Evolutionary conservation across 2,888 invertebrate genomes (phyloP).

Genomic region (Pammene aurita): DNA sequence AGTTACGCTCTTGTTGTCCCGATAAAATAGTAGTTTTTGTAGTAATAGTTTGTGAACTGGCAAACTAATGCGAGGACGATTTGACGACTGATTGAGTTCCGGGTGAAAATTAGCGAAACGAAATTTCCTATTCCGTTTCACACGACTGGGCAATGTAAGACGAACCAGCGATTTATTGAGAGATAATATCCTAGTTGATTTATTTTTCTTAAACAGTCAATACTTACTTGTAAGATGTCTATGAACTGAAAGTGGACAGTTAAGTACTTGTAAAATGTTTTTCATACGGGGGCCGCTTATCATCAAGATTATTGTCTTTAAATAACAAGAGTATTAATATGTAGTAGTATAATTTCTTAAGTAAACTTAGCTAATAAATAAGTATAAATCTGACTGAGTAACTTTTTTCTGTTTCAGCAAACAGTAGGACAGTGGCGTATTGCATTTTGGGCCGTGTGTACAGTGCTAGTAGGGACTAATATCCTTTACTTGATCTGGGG

Average conservation of each 20-base stretch:
- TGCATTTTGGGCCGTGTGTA: slow-evolving; percentile 91
- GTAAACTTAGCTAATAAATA: too few species aligned
- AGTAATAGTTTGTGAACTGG: slow-evolving; percentile 21
- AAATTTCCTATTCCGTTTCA: slow-evolving; percentile 38
- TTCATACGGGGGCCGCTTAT: too few species aligned
- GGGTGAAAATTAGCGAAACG: slow-evolving; percentile 47
- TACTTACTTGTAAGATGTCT: too few species aligned
- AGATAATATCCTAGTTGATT: background rate
- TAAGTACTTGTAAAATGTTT: too few species aligned
- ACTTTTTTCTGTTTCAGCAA: slow-evolving; percentile 72
- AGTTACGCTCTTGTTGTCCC: background rate
- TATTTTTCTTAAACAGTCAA: background rate
- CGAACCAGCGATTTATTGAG: background rate
- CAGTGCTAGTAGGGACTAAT: slow-evolving; percentile 86
- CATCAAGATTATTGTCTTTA: too few species aligned
- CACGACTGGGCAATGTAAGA: slow-evolving; percentile 11
- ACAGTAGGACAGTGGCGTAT: slow-evolving; percentile 87
- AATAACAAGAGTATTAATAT: too few species aligned
- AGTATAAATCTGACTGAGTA: too few species aligned
- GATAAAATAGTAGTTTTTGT: slow-evolving; percentile 20
- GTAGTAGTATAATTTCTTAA: too few species aligned
- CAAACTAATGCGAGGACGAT: slow-evolving; percentile 32
- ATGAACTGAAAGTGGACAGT: too few species aligned
- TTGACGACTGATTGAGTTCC: slow-evolving; percentile 43
- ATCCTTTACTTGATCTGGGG: slow-evolving; percentile 87